phyloP scores from a whole-genome alignment of 2,888 invertebrate genomes.

The Tridacna gigas region DNA sequence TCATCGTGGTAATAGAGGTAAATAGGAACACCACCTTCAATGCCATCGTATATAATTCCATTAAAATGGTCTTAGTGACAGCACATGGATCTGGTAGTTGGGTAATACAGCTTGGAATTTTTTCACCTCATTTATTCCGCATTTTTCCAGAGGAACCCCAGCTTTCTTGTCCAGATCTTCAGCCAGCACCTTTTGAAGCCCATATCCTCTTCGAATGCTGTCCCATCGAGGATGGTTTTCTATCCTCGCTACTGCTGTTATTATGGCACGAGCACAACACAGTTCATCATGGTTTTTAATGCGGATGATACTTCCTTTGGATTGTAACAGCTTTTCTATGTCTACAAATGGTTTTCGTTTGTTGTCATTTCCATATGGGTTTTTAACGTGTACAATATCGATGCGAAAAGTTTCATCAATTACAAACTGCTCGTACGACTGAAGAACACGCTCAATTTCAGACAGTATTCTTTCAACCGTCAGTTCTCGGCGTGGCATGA shows the following conservation, averaged over 20 bases:
- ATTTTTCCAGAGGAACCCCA: slow-evolving; percentile 18
- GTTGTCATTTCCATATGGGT: slow-evolving; percentile 17
- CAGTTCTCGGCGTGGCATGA: slow-evolving; percentile 42
- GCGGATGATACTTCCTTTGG: slow-evolving; percentile 32
- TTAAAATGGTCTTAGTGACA: slow-evolving; percentile 52
- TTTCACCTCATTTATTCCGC: slow-evolving; percentile 47
- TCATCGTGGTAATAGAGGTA: slow-evolving; percentile 52
- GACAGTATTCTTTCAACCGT: slow-evolving; percentile 49
- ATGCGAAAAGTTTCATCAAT: slow-evolving; percentile 40
- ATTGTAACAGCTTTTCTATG: slow-evolving; percentile 21
- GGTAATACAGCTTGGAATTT: slow-evolving; percentile 36
- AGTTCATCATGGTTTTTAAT: slow-evolving; percentile 44
- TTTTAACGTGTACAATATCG: slow-evolving; percentile 37
- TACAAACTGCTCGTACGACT: slow-evolving; percentile 44
- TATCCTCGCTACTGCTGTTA: slow-evolving; percentile 38
- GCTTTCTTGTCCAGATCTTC: slow-evolving; percentile 26
- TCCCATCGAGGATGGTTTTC: slow-evolving; percentile 49
- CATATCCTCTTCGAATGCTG: slow-evolving; percentile 33
- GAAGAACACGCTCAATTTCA: slow-evolving; percentile 54
- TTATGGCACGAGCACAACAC: slow-evolving; percentile 49
- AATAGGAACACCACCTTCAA: slow-evolving; percentile 37
- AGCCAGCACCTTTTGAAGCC: slow-evolving; percentile 37
- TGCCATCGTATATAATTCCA: slow-evolving; percentile 38
- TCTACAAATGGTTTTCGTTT: slow-evolving; percentile 28
- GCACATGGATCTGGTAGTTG: slow-evolving; percentile 43